Evolutionary conservation across 2,113 vertebrate genomes (phyloP).

Genomic region (Brienomyrus brachyistius): DNA sequence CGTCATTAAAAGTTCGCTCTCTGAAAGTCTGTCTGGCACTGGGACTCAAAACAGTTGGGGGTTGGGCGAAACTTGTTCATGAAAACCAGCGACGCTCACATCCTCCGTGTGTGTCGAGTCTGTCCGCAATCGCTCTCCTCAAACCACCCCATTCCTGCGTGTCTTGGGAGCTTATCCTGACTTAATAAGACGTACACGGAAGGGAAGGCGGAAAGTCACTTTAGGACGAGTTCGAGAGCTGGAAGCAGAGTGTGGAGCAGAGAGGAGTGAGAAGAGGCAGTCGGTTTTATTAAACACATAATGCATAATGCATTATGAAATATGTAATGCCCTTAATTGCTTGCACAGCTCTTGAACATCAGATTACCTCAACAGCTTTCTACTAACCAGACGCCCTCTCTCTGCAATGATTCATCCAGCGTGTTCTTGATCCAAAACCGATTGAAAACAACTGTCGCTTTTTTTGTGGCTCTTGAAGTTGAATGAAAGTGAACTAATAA

Average conservation of each 20-base stretch:
- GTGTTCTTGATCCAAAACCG: not conserved
- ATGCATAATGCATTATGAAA: not conserved
- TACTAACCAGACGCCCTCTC: not conserved
- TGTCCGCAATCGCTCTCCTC: not conserved
- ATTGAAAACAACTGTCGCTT: not conserved
- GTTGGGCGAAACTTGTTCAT: slow-evolving; percentile 17
- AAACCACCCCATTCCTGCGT: not conserved
- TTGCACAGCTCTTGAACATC: not conserved
- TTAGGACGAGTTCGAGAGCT: not conserved
- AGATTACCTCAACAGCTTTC: slow-evolving; percentile 5
- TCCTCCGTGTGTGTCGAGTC: not conserved
- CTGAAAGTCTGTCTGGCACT: slow-evolving; percentile 33
- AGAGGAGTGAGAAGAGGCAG: not conserved
- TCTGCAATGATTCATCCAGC: not conserved
- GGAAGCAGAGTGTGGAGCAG: not conserved
- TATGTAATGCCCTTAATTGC: not conserved
- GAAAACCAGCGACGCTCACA: not conserved
- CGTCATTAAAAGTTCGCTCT: slow-evolving; percentile 46
- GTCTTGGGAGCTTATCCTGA: not conserved
- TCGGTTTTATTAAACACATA: not conserved
- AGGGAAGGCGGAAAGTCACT: not conserved
- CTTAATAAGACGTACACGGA: not conserved
- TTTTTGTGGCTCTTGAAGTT: not conserved
- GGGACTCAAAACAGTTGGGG: slow-evolving; percentile 16
- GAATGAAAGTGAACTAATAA: slow-evolving; percentile 3